Evolutionary conservation across 2,113 vertebrate genomes (phyloP).

Genomic region (Notechis scutatus): DNA sequence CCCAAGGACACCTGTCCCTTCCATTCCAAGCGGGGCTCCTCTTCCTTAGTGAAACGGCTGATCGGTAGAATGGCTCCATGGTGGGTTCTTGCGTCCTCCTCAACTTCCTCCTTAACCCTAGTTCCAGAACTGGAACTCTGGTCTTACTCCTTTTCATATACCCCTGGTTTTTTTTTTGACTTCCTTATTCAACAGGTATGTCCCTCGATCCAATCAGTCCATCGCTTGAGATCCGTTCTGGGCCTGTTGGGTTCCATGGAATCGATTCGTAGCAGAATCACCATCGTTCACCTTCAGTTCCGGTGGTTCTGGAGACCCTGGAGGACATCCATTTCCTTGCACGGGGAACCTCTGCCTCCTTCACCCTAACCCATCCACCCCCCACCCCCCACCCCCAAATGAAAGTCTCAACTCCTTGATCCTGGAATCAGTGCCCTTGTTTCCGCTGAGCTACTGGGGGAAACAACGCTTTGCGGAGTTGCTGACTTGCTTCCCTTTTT

Average conservation of each 20-base stretch:
- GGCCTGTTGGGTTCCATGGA: neutral
- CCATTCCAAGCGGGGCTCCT: conserved; percentile 38
- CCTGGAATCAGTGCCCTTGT: neutral
- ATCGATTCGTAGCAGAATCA: neutral
- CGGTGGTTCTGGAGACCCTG: neutral
- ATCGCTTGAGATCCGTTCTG: neutral
- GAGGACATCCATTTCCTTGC: neutral
- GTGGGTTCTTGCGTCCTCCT: neutral
- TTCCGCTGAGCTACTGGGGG: neutral
- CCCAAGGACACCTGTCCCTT: no score
- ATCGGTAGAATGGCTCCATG: conserved; percentile 44
- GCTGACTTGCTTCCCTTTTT: neutral
- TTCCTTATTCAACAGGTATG: neutral
- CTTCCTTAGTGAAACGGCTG: conserved; percentile 40
- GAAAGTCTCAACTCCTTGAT: neutral
- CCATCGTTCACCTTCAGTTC: neutral
- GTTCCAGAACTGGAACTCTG: neutral
- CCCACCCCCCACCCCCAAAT: neutral
- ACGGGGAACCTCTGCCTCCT: neutral
- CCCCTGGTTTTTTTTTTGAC: neutral
- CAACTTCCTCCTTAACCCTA: neutral
- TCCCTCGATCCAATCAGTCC: neutral
- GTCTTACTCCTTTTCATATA: neutral
- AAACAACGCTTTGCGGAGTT: neutral
- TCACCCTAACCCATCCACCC: neutral